phyloP scores from a whole-genome alignment of 2,888 invertebrate genomes.

The Rhamnusium bicolor region DNA sequence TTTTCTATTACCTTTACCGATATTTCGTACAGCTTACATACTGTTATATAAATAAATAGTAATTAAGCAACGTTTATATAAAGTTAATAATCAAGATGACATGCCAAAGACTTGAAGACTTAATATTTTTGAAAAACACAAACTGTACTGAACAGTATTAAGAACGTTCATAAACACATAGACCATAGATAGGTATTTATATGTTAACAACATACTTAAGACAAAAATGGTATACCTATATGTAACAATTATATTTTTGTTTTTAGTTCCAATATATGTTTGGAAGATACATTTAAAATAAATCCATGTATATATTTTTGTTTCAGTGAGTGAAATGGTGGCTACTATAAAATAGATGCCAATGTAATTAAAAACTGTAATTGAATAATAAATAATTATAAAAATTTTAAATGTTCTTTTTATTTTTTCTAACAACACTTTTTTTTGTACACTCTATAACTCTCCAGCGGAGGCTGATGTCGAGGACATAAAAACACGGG shows the following conservation, averaged over 20 bases:
- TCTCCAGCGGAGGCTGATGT: too few species aligned
- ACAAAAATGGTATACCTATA: slow-evolving; percentile 24
- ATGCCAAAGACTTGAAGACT: slow-evolving; percentile 52
- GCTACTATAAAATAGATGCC: slow-evolving; percentile 62
- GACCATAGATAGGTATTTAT: slow-evolving; percentile 37
- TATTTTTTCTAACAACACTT: too few species aligned
- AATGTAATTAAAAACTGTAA: slow-evolving; percentile 58
- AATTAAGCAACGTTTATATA: slow-evolving; percentile 30
- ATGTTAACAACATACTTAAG: slow-evolving; percentile 27
- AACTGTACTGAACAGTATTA: slow-evolving; percentile 38
- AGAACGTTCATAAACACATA: slow-evolving; percentile 38
- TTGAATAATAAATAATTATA: slow-evolving; percentile 44
- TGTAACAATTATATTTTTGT: slow-evolving; percentile 45
- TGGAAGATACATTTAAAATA: slow-evolving; percentile 51
- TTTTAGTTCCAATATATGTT: slow-evolving; percentile 44
- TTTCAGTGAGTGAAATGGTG: slow-evolving; percentile 57
- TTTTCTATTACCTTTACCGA: slow-evolving; percentile 18
- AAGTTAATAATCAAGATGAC: slow-evolving; percentile 23
- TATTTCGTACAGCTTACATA: slow-evolving; percentile 17
- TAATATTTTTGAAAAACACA: slow-evolving; percentile 41
- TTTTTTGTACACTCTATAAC: too few species aligned
- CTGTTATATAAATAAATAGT: slow-evolving; percentile 26
- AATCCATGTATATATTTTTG: slow-evolving; percentile 56
- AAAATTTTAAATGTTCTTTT: background rate
- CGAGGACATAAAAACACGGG: too few species aligned